These are phyloP conservation scores for Philereme transversata DNA, from an alignment of 2,888 invertebrate species.

Conservation along the genomic window DNA sequence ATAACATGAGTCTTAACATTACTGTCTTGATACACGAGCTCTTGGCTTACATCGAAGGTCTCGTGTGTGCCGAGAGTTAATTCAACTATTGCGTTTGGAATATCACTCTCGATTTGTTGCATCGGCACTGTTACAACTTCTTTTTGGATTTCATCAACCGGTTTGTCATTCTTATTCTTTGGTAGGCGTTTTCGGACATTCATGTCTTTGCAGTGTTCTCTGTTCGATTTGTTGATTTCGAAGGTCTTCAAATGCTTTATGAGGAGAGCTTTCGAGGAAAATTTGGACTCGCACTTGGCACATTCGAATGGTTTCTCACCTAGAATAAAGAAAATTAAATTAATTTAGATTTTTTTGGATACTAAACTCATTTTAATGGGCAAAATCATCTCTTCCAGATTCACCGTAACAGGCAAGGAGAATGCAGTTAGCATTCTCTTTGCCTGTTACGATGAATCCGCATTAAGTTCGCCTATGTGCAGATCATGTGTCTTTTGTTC, in stretches of 20 bases:
- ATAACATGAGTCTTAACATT: slow-evolving; percentile 56
- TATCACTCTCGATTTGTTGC: slow-evolving; percentile 13
- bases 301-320: slow-evolving; percentile 76
- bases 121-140: slow-evolving; percentile 15
- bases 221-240: slow-evolving; percentile 45
- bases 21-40: slow-evolving; percentile 59
- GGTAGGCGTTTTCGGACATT: background rate
- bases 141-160: slow-evolving; percentile 4
- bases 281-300: slow-evolving; percentile 57
- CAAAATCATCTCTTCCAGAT: no score
- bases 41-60: slow-evolving; percentile 38
- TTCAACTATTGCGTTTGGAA: slow-evolving; percentile 28
- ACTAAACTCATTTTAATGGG: no score
- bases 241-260: slow-evolving; percentile 64
- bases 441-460: no score
- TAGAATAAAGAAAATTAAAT: slow-evolving; percentile 42
- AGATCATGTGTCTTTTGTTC: no score
- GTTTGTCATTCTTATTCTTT: background rate
- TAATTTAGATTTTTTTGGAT: background rate
- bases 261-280: slow-evolving; percentile 63
- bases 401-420: no score
- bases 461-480: no score
- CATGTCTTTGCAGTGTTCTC: slow-evolving; percentile 28
- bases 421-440: no score
- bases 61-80: slow-evolving; percentile 41